These are phyloP conservation scores for Hydractinia symbiolongicarpus DNA, from an alignment of 30 jellyfish, hydroid and myxozoan genomes.

Conservation along the genomic window DNA sequence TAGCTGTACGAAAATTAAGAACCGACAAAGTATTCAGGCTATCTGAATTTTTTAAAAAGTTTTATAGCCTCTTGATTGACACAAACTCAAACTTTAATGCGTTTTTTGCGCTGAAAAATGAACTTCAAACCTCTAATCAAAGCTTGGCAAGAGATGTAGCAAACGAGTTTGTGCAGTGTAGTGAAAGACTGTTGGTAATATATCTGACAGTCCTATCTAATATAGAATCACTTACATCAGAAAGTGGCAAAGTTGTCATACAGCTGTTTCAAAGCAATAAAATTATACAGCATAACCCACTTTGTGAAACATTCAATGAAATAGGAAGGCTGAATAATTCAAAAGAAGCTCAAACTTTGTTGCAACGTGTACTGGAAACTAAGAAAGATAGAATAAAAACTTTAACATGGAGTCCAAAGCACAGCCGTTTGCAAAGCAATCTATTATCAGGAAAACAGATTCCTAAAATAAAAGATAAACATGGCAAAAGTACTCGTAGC, in stretches of 20 bases:
- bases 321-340: not conserved
- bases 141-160: not conserved
- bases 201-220: not conserved
- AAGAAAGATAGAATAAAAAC: slow-evolving; percentile 3
- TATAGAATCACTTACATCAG: not conserved
- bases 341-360: not conserved
- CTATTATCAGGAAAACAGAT: not conserved
- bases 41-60: not conserved
- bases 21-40: not conserved
- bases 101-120: not conserved
- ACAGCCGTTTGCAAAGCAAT: not conserved
- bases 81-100: not conserved
- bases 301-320: slow-evolving; percentile 6
- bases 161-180: not conserved
- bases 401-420: not conserved
- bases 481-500: not conserved
- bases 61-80: not conserved
- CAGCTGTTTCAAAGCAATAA: not conserved
- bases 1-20: not conserved
- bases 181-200: slow-evolving; percentile 2
- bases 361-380: not conserved
- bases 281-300: not conserved
- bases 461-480: not conserved
- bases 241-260: not conserved
- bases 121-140: not conserved